phyloP scores from a whole-genome alignment of 2,888 invertebrate species.

The Sphaerolaimus hirsutus region DNA sequence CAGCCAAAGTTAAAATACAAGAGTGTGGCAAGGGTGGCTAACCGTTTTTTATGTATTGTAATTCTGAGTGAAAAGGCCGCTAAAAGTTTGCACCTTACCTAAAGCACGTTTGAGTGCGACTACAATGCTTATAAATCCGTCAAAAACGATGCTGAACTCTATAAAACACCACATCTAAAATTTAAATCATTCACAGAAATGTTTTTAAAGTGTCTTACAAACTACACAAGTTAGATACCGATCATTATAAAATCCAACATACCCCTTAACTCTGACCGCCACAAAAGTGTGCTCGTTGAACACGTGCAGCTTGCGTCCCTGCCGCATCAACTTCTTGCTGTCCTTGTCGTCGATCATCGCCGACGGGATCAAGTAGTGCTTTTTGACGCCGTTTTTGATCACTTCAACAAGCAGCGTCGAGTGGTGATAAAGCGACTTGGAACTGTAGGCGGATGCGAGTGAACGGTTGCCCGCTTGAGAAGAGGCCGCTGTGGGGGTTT shows the following conservation, averaged over 20 bases:
- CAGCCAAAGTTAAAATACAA: too few species aligned
- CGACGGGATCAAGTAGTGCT: constrained; percentile 21
- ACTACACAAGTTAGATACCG: neutral
- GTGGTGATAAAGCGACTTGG: too few species aligned
- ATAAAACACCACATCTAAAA: neutral
- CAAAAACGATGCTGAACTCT: neutral
- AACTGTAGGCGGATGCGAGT: too few species aligned
- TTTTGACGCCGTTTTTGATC: constrained; percentile 12
- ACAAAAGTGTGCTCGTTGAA: constrained; percentile 25
- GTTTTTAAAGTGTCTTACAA: neutral
- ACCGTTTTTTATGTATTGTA: too few species aligned
- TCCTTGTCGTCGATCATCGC: constrained; percentile 14
- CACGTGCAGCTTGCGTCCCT: constrained; percentile 23
- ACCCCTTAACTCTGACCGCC: constrained; percentile 22
- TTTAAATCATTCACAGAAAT: neutral
- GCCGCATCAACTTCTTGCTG: constrained; percentile 13
- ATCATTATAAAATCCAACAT: constrained; percentile 1
- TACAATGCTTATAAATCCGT: neutral
- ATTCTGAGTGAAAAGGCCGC: too few species aligned
- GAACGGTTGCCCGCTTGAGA: too few species aligned
- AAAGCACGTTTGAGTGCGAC: neutral
- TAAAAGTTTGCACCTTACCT: neutral
- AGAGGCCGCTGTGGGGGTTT: too few species aligned
- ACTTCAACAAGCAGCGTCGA: constrained; percentile 16
- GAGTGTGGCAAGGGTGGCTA: too few species aligned